Base-by-base conservation (phyloP, 2,797 vertebrate species). In the Limosa lapponica region DNA sequence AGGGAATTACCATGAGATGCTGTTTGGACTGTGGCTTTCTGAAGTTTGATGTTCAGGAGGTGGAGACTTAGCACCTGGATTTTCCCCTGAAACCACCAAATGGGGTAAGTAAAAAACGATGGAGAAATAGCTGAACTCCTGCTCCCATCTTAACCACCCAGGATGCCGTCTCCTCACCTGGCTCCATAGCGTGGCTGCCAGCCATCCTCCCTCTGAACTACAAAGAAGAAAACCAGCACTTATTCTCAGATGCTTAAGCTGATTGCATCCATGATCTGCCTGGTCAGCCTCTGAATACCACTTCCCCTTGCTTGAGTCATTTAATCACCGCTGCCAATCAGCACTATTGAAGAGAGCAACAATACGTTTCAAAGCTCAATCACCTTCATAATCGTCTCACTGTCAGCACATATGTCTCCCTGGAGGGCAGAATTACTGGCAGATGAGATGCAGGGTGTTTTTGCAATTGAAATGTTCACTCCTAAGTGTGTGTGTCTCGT, bases 271-370 rank as follows among this genome's bases (percentile, higher is more conserved):
- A 8, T 32, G 91, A 23, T 58, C 71, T 55, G 90, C 86, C 92
- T n/a, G 96, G 96, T 83, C 93, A 95, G 88, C 77, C 90, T 14
- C 34, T 43, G 84, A 96, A 61, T 9, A 8, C 20, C 67, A 71
- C 85, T 87, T 49, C 51, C 75, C 58, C 61, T 86, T 24, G 39
- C 90, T 36, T 59, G 72, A 90, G 86, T 82, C 86, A 24, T 34
- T 74, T 94, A 79, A 97, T 97, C 96, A 82, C 65, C 3, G 2
- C 82, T 77, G 86, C 88, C 94, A 97, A 97, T 97, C 95, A 95
- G 91, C 22, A 6, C 96, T 72, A 93, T 92, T 96, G 95, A 97
- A 67, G 70, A 80, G 72, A 87, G 57, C 86, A 88, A 93, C 91
- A 95, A 95, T 92, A 69, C 36, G 0, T 69, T 71, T 93, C 88